Evolutionary conservation across 2,113 vertebrate species (phyloP).

Genomic region (Alethe castanea): DNA sequence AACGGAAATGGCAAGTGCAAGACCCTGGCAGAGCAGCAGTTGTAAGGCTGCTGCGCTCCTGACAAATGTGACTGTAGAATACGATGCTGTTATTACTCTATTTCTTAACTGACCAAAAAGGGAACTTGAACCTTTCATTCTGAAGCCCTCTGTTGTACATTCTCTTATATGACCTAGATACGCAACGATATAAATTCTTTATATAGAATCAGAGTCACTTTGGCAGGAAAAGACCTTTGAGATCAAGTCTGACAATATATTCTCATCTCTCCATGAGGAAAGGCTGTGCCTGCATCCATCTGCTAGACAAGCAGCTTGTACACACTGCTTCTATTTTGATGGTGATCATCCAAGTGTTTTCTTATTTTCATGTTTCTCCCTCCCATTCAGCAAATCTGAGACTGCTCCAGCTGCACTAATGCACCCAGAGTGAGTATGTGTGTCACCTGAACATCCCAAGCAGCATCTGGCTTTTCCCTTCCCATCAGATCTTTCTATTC

Average conservation of each 20-base stretch:
- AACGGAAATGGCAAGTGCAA: not conserved
- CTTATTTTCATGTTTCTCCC: not conserved
- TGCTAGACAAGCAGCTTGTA: not conserved
- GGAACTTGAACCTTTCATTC: not conserved
- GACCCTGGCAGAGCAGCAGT: not conserved
- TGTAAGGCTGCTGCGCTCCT: not conserved
- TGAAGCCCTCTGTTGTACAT: not conserved
- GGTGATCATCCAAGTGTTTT: not conserved
- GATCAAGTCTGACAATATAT: not conserved
- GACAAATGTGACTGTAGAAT: not conserved
- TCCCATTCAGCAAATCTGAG: not conserved
- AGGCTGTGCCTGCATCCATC: not conserved
- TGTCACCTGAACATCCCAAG: not conserved
- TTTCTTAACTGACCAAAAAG: not conserved
- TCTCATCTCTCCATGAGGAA: not conserved
- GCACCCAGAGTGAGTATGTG: not conserved
- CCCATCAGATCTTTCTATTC: not conserved
- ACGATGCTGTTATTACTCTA: not conserved
- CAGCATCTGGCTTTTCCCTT: not conserved
- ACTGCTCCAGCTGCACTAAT: not conserved
- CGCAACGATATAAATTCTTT: not conserved
- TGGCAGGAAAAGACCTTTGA: not conserved
- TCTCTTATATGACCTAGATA: not conserved
- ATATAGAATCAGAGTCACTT: not conserved
- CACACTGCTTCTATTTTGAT: not conserved